Conservation (phyloP, 2,888 invertebrate genomes). For the Ectemnius continuus region DNA sequence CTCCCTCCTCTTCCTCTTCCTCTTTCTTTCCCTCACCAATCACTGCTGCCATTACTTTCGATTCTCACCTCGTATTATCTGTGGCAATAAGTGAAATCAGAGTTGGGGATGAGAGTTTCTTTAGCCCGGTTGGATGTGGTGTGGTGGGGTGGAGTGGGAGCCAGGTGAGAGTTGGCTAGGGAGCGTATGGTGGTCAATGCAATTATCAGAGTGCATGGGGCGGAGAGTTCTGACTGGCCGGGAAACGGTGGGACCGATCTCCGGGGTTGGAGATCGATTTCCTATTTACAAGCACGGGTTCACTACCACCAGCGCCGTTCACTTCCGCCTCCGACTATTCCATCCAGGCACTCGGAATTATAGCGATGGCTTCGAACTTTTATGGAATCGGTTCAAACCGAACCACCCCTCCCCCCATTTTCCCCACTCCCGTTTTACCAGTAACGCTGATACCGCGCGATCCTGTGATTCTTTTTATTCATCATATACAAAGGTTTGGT, state of each 20-base stretch:
- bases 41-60: too few species aligned
- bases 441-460: too few species aligned
- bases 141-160: too few species aligned
- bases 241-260: slow-evolving; percentile 65
- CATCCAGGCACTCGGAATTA: slow-evolving; percentile 50
- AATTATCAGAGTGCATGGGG: slow-evolving; percentile 44
- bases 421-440: too few species aligned
- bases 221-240: slow-evolving; percentile 36
- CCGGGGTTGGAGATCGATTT: slow-evolving; percentile 67
- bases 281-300: slow-evolving; percentile 57
- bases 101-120: not conserved
- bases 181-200: slow-evolving; percentile 12
- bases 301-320: slow-evolving; percentile 31
- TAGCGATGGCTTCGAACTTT: slow-evolving; percentile 38
- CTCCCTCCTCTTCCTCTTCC: too few species aligned
- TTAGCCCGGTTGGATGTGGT: slow-evolving; percentile 9
- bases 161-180: not conserved
- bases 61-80: too few species aligned
- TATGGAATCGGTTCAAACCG: slow-evolving; percentile 5
- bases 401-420: not conserved
- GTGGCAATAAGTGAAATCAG: slow-evolving; percentile 10
- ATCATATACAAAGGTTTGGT: too few species aligned
- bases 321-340: slow-evolving; percentile 53
- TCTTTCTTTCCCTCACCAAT: too few species aligned
- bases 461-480: too few species aligned